Evolutionary conservation across 2,888 invertebrate genomes (phyloP).

Genomic region (Athripsodes cinereus): DNA sequence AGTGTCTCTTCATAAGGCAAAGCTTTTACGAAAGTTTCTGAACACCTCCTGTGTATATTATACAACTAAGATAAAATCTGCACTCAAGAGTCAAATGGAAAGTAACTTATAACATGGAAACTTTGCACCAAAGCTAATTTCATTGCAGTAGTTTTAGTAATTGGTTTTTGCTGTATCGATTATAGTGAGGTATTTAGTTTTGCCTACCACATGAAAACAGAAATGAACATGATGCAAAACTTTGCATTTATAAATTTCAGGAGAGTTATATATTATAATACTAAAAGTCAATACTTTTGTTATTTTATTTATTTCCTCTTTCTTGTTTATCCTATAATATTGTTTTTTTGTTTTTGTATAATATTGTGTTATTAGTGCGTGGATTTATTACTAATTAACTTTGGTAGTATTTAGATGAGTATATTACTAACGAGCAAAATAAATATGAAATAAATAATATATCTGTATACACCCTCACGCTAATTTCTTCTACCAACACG

Average conservation of each 20-base stretch:
- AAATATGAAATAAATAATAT: no score
- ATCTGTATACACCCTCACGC: no score
- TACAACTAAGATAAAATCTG: neutral
- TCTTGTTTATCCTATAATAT: no score
- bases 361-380: no score
- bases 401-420: no score
- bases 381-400: no score
- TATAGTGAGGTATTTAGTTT: neutral
- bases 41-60: neutral
- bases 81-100: neutral
- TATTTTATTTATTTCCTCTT: no score
- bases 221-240: neutral
- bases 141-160: slow-evolving; percentile 1
- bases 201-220: neutral
- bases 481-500: no score
- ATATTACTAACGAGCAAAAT: no score
- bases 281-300: no score
- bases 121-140: neutral
- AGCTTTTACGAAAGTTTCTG: neutral
- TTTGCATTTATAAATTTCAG: neutral
- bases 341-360: no score
- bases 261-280: no score
- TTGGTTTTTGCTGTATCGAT: neutral
- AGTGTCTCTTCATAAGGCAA: neutral
- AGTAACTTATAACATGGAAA: slow-evolving; percentile 1